These are phyloP conservation scores for Fregata magnificens DNA, from an alignment of 2,113 vertebrate genomes.

Conservation along the genomic window DNA sequence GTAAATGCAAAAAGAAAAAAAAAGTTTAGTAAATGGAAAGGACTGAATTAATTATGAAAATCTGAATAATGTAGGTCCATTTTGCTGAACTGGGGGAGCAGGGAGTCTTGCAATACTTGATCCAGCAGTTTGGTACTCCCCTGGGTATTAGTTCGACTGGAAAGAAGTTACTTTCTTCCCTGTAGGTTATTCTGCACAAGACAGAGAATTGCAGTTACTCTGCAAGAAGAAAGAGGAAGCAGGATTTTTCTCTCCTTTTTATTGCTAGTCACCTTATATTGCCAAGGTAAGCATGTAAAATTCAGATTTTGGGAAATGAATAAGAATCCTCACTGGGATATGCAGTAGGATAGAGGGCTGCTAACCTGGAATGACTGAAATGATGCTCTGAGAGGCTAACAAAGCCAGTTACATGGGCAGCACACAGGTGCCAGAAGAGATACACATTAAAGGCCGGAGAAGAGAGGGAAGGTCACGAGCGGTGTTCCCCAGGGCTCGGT, in stretches of 20 bases:
- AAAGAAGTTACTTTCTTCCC: background rate
- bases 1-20: background rate
- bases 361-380: background rate
- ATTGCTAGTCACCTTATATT: background rate
- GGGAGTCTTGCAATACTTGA: background rate
- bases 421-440: background rate
- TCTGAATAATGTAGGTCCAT: background rate
- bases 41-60: background rate
- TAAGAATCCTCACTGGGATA: background rate
- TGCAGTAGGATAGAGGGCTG: background rate
- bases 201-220: background rate
- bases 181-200: background rate
- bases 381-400: background rate
- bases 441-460: background rate
- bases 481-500: no score
- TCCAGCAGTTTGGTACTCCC: background rate
- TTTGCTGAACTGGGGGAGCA: background rate
- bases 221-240: background rate
- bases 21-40: background rate
- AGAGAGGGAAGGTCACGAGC: no score
- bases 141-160: background rate
- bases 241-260: background rate
- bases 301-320: background rate
- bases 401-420: background rate
- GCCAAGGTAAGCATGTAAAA: background rate